Conservation (phyloP, 2,888 invertebrate species). For the Agrochola macilenta region DNA sequence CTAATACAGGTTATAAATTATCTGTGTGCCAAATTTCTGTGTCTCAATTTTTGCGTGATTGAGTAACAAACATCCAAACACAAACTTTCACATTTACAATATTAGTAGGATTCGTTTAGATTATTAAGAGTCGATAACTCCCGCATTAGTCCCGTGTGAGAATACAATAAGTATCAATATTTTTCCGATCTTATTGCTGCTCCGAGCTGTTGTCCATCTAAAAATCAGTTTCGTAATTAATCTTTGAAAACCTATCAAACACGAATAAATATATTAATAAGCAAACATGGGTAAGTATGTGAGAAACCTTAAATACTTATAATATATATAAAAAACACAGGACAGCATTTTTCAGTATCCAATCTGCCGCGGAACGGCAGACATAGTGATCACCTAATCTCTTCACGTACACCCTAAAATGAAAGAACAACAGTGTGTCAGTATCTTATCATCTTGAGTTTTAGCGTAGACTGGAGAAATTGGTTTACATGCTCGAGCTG, state of each 20-base stretch:
- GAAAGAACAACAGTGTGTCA: slow-evolving; percentile 26
- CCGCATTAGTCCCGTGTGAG: background rate
- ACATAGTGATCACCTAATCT: background rate
- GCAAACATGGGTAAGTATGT: background rate
- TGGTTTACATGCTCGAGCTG: slow-evolving; percentile 14
- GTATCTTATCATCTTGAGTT: slow-evolving; percentile 9
- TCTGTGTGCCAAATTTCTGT: no score
- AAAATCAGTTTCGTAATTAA: background rate
- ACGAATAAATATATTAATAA: background rate
- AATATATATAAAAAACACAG: no score
- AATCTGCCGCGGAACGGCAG: background rate
- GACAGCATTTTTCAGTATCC: background rate
- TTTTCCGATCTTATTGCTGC: background rate
- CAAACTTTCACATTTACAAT: no score
- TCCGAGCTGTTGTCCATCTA: background rate
- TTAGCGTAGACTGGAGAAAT: slow-evolving; percentile 13
- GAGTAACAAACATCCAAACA: no score
- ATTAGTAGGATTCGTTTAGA: no score
- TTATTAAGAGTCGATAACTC: background rate
- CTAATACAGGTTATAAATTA: no score
- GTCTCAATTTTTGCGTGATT: no score
- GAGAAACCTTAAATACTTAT: background rate
- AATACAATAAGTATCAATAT: background rate
- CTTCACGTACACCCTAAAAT: background rate
- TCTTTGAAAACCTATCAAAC: background rate